These are phyloP conservation scores for Elegia similella DNA, from an alignment of 2,888 invertebrate genomes.

Conservation along the genomic window DNA sequence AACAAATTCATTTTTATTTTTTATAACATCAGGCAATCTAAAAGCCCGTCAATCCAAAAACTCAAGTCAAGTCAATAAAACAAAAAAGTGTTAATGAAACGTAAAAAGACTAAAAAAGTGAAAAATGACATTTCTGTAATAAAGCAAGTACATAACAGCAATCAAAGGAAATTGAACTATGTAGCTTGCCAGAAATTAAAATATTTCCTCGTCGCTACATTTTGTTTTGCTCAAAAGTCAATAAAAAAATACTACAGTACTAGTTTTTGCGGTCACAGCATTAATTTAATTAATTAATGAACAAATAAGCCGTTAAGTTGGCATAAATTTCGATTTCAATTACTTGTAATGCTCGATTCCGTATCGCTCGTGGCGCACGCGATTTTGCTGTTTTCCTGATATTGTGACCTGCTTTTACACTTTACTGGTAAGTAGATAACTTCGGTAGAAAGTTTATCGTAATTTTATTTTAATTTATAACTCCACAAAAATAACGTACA, in stretches of 20 bases:
- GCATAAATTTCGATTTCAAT: background rate
- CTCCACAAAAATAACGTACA: background rate
- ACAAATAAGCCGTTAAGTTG: background rate
- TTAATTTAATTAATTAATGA: constrained; percentile 3
- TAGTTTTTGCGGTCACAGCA: background rate
- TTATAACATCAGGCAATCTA: too few relatives aligned
- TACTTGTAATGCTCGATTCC: background rate
- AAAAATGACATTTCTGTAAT: too few relatives aligned
- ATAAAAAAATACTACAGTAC: background rate
- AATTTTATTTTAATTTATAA: background rate
- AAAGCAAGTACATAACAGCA: too few relatives aligned
- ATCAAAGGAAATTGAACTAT: too few relatives aligned
- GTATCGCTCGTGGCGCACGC: background rate
- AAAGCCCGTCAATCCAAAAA: too few relatives aligned
- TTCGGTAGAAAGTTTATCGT: background rate
- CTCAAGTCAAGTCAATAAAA: too few relatives aligned
- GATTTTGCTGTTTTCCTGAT: background rate
- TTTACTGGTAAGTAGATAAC: background rate
- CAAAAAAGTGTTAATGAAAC: too few relatives aligned
- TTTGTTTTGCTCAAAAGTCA: background rate
- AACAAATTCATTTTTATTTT: too few relatives aligned
- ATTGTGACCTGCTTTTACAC: background rate
- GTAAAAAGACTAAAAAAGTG: too few relatives aligned
- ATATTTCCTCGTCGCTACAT: too few relatives aligned
- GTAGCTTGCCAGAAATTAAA: too few relatives aligned